phyloP scores from a whole-genome alignment of 2,113 vertebrate genomes.

The Morone saxatilis region DNA sequence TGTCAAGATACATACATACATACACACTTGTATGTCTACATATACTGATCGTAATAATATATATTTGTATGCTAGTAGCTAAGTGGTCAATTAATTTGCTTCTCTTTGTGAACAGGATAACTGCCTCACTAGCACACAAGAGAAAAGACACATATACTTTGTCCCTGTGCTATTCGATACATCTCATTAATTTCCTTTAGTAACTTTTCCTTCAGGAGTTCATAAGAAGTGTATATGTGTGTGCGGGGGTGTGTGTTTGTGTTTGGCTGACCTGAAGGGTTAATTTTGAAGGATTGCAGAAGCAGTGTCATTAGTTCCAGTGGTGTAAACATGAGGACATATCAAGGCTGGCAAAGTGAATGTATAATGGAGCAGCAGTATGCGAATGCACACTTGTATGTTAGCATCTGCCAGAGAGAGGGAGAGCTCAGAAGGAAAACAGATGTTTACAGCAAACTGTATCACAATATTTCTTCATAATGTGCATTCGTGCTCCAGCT shows the following conservation, averaged over 20 bases:
- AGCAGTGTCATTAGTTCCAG: conserved; percentile 70
- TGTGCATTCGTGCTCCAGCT: conserved; percentile 4
- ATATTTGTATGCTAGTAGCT: conserved; percentile 15
- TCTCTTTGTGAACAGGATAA: conserved; percentile 30
- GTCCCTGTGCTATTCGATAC: conserved; percentile 31
- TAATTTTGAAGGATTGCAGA: conserved; percentile 73
- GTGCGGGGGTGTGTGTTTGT: conserved; percentile 29
- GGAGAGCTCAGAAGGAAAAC: conserved; percentile 32
- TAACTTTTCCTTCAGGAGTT: conserved; percentile 55
- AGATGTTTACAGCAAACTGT: conserved; percentile 46
- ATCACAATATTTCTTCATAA: conserved; percentile 33
- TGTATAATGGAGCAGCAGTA: conserved; percentile 38
- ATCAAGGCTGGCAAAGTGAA: conserved; percentile 47
- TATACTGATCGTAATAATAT: conserved; percentile 23
- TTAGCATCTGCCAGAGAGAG: conserved; percentile 26
- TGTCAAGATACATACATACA: too few species aligned
- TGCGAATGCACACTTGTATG: conserved; percentile 23
- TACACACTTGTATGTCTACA: neutral
- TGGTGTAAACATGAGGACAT: conserved; percentile 63
- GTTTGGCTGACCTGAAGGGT: conserved; percentile 64
- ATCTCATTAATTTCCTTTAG: conserved; percentile 61
- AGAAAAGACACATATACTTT: conserved; percentile 30
- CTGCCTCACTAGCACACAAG: conserved; percentile 23
- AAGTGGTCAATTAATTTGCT: conserved; percentile 24
- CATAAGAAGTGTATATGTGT: conserved; percentile 30